These are phyloP conservation scores for Dugesia japonica DNA, from an alignment of 2,888 invertebrate species.

Conservation along the genomic window DNA sequence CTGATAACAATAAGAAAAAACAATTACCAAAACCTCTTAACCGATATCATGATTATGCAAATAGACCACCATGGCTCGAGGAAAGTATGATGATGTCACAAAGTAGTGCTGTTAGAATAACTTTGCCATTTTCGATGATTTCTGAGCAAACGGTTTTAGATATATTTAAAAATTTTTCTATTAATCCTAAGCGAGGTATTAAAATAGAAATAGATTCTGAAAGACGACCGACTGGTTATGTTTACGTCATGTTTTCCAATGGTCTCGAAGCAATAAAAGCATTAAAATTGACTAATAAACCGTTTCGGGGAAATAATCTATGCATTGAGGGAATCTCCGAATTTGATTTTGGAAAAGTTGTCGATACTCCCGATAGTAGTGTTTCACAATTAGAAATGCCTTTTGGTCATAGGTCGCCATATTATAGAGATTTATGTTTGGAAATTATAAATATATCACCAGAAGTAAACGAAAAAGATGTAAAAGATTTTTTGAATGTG, in stretches of 20 bases:
- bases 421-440: conserved; percentile 17
- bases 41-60: background rate
- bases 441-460: conserved; percentile 21
- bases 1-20: background rate
- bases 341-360: background rate
- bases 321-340: background rate
- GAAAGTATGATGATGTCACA: background rate
- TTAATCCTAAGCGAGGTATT: conserved; percentile 27
- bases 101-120: background rate
- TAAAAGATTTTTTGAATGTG: conserved; percentile 10
- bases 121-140: background rate
- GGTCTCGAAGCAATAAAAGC: conserved; percentile 11
- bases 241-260: conserved; percentile 20
- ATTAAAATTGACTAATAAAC: background rate
- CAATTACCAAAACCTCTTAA: background rate
- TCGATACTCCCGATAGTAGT: background rate
- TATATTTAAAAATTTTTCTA: conserved; percentile 17
- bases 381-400: background rate
- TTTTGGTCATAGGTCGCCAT: background rate
- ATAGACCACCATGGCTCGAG: background rate
- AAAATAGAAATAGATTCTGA: conserved; percentile 29
- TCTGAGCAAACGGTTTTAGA: background rate
- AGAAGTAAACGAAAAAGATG: conserved; percentile 28
- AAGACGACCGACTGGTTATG: conserved; percentile 32
- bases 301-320: background rate